Evolutionary conservation across 2,113 vertebrate genomes (phyloP), one percentile per base, ranked within the genome.

Genomic region (Suncus etruscus): DNA sequence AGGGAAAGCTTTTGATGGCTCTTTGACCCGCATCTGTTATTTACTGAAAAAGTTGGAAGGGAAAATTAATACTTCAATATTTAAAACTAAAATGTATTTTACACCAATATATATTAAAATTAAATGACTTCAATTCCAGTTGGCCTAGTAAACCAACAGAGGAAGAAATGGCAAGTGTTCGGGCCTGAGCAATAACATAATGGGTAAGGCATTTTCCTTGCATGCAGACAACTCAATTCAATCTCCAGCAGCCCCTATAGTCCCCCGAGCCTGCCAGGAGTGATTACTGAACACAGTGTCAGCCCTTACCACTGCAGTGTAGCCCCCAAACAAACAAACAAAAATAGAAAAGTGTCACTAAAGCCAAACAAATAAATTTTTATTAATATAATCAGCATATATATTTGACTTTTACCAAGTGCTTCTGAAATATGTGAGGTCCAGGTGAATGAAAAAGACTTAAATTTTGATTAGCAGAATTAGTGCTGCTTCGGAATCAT

Each of bases 21-120:
- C 99, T 96, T 99, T 99, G 92, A 99, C 98, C 98, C 98, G 98
- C 99, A 99, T 99, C 98, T 98, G 99, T 98, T 98, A 98, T 93
- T 97, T 94, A 95, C 96, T 97, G 94, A 31, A 88, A 96, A 95
- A 11, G 63, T 27, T 24, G 9, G 47, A 15, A 90, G 65, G 93
- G 18, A 75, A 54, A 85, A 94, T 15, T 11, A 90, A 77, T 76
- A 83, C 6, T 75, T 92, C 88, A 91, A 88, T 78, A 72, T 29
- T 90, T 74, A 87, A 88, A 86, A 80, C 20, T 54, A 83, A 93
- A 91, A 77, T 50, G 22, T 83, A 74, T 69, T 86, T 91, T 78
- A 85, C 51, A 54, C 80, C 76, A 83, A 86, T 74, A n/a, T 6
- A 83, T 70, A 94, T 80, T 61, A 91, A 88, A 86, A 80, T 0